Percentiles rank a stretch among this genome's conserved stretches.
Evolutionary conservation across 2,113 vertebrate species (phyloP).

Genomic region (Elephas maximus): DNA sequence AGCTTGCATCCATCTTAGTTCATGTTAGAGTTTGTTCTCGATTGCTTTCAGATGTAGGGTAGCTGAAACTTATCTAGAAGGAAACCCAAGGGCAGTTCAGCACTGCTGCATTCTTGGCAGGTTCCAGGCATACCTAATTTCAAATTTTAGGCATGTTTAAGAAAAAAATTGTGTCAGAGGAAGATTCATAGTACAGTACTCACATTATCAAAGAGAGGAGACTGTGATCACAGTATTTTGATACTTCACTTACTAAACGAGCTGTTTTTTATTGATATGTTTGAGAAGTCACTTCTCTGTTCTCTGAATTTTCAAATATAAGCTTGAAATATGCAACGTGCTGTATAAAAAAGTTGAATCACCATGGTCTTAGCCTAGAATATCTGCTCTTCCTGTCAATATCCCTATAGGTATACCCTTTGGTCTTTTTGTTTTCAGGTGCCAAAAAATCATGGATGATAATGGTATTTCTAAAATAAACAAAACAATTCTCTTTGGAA

Average conservation of each 20-base stretch:
- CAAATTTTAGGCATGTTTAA: slow-evolving; percentile 85
- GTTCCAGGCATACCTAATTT: slow-evolving; percentile 70
- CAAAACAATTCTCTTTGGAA: slow-evolving; percentile 56
- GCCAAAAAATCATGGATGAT: background rate
- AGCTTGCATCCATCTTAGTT: background rate
- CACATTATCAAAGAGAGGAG: slow-evolving; percentile 83
- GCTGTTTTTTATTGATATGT: slow-evolving; percentile 85
- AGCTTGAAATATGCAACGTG: slow-evolving; percentile 69
- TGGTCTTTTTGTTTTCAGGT: slow-evolving; percentile 13
- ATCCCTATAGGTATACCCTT: background rate
- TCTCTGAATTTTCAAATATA: slow-evolving; percentile 71
- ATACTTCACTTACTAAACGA: slow-evolving; percentile 85
- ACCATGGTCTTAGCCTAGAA: slow-evolving; percentile 20
- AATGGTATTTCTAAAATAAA: slow-evolving; percentile 58
- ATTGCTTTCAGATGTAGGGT: slow-evolving; percentile 41
- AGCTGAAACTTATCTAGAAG: slow-evolving; percentile 48
- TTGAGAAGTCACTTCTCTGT: slow-evolving; percentile 77
- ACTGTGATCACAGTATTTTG: slow-evolving; percentile 62
- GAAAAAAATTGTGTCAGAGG: slow-evolving; percentile 70
- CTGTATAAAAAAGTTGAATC: slow-evolving; percentile 67
- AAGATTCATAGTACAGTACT: slow-evolving; percentile 77
- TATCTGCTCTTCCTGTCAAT: slow-evolving; percentile 55
- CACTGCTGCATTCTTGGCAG: background rate
- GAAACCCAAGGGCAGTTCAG: slow-evolving; percentile 32
- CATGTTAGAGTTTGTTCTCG: slow-evolving; percentile 22